Base-by-base conservation (phyloP, 2,888 invertebrate genomes). In the Cheiracanthium punctorium region DNA sequence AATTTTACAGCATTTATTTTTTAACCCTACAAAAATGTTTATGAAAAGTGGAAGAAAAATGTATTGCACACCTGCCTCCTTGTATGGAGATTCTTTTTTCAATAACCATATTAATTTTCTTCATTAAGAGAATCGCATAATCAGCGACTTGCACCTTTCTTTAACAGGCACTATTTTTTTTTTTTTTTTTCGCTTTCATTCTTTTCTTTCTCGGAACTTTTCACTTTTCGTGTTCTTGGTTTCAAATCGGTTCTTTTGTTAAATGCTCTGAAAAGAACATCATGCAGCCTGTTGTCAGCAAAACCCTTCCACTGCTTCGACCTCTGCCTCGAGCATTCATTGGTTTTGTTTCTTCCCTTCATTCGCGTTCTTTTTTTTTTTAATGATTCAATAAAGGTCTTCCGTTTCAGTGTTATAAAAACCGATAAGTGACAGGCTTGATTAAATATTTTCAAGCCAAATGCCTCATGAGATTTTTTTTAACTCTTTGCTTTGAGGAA, bases 381-480 rank as follows among this genome's bases (percentile, higher is more conserved):
- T 82, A 58, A 75, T 52, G 75, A 82, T 82, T 82, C 74, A 82
- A 82, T 82, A 82, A 82, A 81, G 75, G 75, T 70, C 70, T 73
- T 82, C 52, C 58, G 52, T 82, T 75, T 69, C 69, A 70, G 64
- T 82, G 52, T 70, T 69, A 58, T 82, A 82, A 82, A 82, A 82
- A 70, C 70, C 74, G 70, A 75, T 82, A 82, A 82, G 81, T 75
- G 81, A 82, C 81, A 82, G 33, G 70, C 37, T 82, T 82, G 81
- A 82, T 82, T 82, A 75, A 82, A 82, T 82, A 82, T 82, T 75
- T 82, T 82, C 80, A 58, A n/a, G 24, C 81, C 37, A 69, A 82
- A 33, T 70, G 75, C 75, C 80, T 58, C 73, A 73, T 43, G 80
- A 80, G 80, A 64, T 33, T 52, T 74, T 58, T 33, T 74, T 67